Conservation (phyloP, 2,888 invertebrate species). For the Tholera decimalis region DNA sequence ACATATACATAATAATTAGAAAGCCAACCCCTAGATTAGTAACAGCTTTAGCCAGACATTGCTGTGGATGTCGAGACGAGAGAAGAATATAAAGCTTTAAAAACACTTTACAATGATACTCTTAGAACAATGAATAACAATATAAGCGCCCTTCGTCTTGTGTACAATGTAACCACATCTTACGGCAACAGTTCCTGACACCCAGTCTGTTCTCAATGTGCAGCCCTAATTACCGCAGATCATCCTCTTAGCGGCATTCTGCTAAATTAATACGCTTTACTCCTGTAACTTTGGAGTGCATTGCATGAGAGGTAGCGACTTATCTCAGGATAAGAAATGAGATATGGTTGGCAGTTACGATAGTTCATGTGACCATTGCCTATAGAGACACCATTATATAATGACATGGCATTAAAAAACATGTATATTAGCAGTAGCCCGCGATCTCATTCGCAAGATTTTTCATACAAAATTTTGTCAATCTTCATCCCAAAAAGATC, state of each 20-base stretch:
- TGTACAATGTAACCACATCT: constrained; percentile 56
- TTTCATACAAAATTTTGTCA: no score
- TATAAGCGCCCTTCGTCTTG: constrained; percentile 27
- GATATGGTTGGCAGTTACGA: no score
- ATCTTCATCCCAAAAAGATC: no score
- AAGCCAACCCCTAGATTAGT: neutral
- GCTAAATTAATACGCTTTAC: constrained; percentile 78
- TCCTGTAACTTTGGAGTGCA: constrained; percentile 55
- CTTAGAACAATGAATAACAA: constrained; percentile 34
- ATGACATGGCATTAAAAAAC: no score
- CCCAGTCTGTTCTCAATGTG: constrained; percentile 76
- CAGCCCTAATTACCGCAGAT: constrained; percentile 81
- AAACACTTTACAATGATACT: neutral
- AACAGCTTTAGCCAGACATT: neutral
- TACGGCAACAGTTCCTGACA: constrained; percentile 67
- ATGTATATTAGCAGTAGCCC: no score
- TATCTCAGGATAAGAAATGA: neutral
- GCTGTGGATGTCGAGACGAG: neutral
- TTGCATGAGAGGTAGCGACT: constrained; percentile 39
- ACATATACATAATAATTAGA: no score
- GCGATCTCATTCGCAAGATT: no score
- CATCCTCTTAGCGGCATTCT: constrained; percentile 79
- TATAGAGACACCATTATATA: no score
- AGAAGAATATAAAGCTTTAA: neutral
- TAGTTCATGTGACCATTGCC: no score